phyloP scores from a whole-genome alignment of 2,113 vertebrate species.

The Prionailurus viverrinus region DNA sequence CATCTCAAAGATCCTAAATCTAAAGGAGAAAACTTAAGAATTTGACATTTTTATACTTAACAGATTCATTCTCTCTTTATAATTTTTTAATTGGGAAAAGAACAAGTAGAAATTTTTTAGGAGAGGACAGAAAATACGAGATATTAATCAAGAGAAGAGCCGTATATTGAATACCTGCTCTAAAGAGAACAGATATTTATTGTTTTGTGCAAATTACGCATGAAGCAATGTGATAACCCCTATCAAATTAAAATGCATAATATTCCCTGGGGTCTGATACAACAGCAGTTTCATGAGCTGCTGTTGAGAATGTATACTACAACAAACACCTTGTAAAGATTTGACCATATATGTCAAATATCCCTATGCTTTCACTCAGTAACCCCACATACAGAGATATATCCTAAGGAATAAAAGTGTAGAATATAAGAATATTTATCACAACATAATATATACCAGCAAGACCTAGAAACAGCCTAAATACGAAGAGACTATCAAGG shows the following conservation, averaged over 20 bases:
- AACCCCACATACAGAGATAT: not conserved
- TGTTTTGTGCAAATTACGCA: slow-evolving; percentile 38
- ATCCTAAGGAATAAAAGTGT: not conserved
- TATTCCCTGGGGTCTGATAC: not conserved
- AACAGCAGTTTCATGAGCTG: not conserved
- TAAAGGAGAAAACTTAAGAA: not conserved
- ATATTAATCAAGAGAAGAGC: not conserved
- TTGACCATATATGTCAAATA: not conserved
- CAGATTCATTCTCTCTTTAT: not conserved
- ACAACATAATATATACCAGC: not conserved
- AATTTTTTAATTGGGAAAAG: slow-evolving; percentile 7
- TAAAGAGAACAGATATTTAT: slow-evolving; percentile 34
- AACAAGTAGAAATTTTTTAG: slow-evolving; percentile 9
- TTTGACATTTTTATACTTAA: not conserved
- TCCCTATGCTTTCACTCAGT: not conserved
- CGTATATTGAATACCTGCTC: not conserved
- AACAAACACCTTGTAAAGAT: not conserved
- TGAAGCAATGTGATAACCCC: slow-evolving; percentile 36
- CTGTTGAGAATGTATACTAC: not conserved
- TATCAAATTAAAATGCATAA: slow-evolving; percentile 22
- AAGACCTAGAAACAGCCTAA: not conserved
- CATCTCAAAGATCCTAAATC: not conserved
- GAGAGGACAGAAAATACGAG: slow-evolving; percentile 40
- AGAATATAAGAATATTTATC: not conserved
- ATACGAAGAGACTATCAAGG: not conserved